These are phyloP conservation scores for Himalopsyche kuldschensis DNA, from an alignment of 2,888 invertebrate species.

Conservation along the genomic window DNA sequence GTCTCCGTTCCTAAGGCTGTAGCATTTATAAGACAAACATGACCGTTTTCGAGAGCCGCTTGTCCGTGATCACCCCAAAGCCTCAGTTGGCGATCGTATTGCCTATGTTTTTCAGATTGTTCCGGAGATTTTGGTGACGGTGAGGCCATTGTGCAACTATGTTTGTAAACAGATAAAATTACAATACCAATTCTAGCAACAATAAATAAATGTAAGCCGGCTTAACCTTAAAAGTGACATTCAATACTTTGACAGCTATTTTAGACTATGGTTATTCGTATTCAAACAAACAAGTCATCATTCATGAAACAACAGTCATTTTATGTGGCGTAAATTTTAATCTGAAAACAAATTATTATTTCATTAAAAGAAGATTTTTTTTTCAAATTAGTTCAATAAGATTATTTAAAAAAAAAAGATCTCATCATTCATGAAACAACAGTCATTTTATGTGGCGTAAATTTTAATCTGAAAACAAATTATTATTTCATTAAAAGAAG, in stretches of 20 bases:
- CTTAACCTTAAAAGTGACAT: constrained; percentile 7
- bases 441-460: no score
- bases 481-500: no score
- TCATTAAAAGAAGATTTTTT: no score
- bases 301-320: no score
- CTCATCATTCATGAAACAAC: neutral
- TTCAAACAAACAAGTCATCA: neutral
- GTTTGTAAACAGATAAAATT: neutral
- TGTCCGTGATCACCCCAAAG: constrained; percentile 99
- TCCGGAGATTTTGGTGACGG: constrained; percentile 74
- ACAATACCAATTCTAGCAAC: neutral
- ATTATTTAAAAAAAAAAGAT: no score
- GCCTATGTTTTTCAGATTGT: constrained; percentile 64
- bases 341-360: no score
- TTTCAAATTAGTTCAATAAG: no score
- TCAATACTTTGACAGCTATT: constrained; percentile 3
- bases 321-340: no score
- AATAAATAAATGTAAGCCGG: neutral
- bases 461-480: no score
- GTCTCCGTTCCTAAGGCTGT: constrained; percentile 93
- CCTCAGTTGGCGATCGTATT: constrained; percentile 83
- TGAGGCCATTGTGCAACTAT: constrained; percentile 59
- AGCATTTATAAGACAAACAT: constrained; percentile 92
- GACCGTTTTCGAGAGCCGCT: constrained; percentile 80
- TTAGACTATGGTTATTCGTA: neutral